Evolutionary conservation across 2,888 invertebrate species (phyloP).

Genomic region (Parnassius glacialis): DNA sequence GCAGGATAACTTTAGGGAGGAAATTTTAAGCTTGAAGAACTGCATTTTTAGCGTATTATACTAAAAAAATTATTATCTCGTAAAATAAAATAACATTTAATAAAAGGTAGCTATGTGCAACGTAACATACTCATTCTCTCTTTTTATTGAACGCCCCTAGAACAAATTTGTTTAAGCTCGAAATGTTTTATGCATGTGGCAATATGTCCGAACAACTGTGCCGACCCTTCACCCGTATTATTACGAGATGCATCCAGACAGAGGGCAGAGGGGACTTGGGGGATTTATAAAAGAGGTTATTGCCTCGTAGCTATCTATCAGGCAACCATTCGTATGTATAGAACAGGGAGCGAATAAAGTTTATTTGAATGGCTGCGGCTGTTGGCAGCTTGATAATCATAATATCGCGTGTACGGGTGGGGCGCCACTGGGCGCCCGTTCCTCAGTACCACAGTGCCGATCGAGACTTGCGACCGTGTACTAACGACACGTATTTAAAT

Average conservation of each 20-base stretch:
- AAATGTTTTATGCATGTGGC: constrained; percentile 27
- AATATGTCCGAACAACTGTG: constrained; percentile 56
- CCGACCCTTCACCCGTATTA: constrained; percentile 70
- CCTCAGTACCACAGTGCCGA: constrained; percentile 58
- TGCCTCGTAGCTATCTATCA: constrained; percentile 70
- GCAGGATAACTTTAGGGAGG: too few species aligned
- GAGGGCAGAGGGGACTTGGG: constrained; percentile 74
- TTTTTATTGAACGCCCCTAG: too few species aligned
- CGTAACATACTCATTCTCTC: too few species aligned
- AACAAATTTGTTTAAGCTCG: not conserved
- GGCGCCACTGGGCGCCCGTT: constrained; percentile 53
- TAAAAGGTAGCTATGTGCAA: too few species aligned
- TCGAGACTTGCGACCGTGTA: constrained; percentile 58
- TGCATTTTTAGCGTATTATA: too few species aligned
- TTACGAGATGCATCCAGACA: constrained; percentile 66
- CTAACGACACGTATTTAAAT: constrained; percentile 40
- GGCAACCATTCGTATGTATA: constrained; percentile 59
- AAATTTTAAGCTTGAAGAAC: too few species aligned
- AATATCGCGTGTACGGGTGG: constrained; percentile 68
- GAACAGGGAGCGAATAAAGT: constrained; percentile 77
- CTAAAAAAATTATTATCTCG: too few species aligned
- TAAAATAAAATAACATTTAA: too few species aligned
- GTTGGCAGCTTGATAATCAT: constrained; percentile 66
- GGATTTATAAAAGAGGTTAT: constrained; percentile 75
- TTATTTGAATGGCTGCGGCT: constrained; percentile 70